Conservation (phyloP, 2,797 vertebrate species). For the Ambastaia sidthimunki region DNA sequence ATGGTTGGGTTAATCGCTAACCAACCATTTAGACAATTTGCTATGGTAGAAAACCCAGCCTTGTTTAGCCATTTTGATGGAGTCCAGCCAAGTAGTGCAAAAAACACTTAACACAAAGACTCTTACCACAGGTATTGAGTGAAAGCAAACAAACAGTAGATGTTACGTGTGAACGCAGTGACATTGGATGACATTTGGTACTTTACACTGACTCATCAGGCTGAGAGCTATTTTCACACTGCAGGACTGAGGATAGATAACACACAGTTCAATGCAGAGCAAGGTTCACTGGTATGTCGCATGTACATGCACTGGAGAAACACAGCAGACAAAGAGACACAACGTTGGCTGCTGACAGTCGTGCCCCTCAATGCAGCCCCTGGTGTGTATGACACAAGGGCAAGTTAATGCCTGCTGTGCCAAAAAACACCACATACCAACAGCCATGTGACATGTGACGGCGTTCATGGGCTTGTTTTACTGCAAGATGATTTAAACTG, state of each 20-base stretch:
- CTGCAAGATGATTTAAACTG: background rate
- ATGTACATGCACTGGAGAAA: background rate
- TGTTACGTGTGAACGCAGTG: background rate
- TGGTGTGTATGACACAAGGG: slow-evolving; percentile 1
- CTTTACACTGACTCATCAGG: slow-evolving; percentile 1
- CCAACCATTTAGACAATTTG: background rate
- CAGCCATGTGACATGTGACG: background rate
- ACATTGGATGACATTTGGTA: background rate
- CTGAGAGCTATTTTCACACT: background rate
- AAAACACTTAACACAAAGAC: background rate
- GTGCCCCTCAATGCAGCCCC: background rate
- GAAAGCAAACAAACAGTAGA: slow-evolving; percentile 1
- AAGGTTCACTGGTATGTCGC: background rate
- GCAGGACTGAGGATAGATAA: background rate
- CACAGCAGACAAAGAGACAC: background rate
- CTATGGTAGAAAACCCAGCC: background rate
- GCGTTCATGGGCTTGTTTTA: background rate
- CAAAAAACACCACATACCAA: slow-evolving; percentile 7
- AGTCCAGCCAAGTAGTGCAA: slow-evolving; percentile 19
- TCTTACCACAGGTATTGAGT: slow-evolving; percentile 8
- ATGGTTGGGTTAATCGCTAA: slow-evolving; percentile 18
- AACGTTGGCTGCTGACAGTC: slow-evolving; percentile 8
- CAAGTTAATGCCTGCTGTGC: background rate
- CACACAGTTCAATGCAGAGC: background rate
- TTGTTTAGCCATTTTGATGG: background rate